Evolutionary conservation across 2,888 invertebrate genomes (phyloP).

Genomic region (Nysson spinosus): DNA sequence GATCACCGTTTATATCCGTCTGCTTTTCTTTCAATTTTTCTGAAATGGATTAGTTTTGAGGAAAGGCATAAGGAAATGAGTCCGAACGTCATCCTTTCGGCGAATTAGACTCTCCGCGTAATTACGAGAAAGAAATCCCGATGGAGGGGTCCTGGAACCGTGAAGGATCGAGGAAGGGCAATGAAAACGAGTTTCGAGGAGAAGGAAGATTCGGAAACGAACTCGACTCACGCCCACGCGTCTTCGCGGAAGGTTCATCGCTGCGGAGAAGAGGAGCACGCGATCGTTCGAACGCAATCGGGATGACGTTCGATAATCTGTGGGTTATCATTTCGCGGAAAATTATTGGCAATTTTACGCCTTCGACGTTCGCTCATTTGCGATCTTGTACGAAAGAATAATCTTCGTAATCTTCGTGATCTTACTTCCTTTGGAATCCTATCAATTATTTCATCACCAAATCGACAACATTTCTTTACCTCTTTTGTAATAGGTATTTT

Average conservation of each 20-base stretch:
- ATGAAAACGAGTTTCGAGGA: constrained; percentile 40
- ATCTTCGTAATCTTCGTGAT: too few species aligned
- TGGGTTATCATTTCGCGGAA: constrained; percentile 49
- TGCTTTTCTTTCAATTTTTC: too few species aligned
- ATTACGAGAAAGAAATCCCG: neutral
- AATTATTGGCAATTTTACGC: constrained; percentile 61
- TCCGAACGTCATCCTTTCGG: too few species aligned
- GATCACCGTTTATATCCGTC: too few species aligned
- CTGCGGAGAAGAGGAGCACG: constrained; percentile 32
- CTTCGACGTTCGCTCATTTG: too few species aligned
- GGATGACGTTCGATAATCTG: constrained; percentile 49
- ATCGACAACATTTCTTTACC: too few species aligned
- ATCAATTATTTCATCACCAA: too few species aligned
- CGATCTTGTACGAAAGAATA: too few species aligned
- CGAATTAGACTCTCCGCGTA: neutral
- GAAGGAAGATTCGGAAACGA: constrained; percentile 38
- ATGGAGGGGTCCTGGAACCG: constrained; percentile 23
- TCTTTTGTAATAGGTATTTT: too few species aligned
- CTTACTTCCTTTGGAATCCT: too few species aligned
- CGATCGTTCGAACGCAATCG: constrained; percentile 41
- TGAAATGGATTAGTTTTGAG: too few species aligned
- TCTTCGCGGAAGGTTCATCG: constrained; percentile 31
- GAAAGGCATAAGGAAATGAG: too few species aligned
- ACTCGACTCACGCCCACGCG: constrained; percentile 48
- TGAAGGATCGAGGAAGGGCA: constrained; percentile 13